These are phyloP conservation scores for Phaethon lepturus DNA, from an alignment of 2,113 vertebrate genomes.

Conservation along the genomic window DNA sequence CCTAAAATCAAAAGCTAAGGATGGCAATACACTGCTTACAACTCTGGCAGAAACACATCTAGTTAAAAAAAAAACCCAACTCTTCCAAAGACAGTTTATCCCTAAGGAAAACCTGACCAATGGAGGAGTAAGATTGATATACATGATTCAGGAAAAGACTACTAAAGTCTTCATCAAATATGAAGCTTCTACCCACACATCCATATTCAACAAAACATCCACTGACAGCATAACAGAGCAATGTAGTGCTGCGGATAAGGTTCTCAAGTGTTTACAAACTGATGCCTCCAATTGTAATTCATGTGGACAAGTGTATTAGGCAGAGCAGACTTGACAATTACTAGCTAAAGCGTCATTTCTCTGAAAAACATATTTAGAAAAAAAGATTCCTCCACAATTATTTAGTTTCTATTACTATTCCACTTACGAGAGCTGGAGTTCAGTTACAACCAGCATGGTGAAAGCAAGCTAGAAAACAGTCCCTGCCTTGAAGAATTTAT, in stretches of 20 bases:
- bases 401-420: background rate
- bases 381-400: background rate
- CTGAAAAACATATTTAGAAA: background rate
- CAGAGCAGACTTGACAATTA: background rate
- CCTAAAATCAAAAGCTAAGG: background rate
- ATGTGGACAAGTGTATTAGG: background rate
- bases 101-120: background rate
- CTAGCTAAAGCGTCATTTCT: background rate
- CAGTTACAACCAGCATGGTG: background rate
- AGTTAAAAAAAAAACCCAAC: background rate
- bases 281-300: background rate
- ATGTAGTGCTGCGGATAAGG: background rate
- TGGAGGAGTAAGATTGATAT: background rate
- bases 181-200: background rate
- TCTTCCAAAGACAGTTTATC: background rate
- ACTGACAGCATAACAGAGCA: background rate
- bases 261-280: background rate
- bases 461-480: background rate
- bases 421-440: background rate
- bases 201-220: background rate
- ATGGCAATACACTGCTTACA: background rate
- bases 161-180: background rate
- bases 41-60: background rate
- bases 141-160: background rate
- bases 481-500: background rate